Conservation (phyloP, 1,140 invertebrate genomes). For the Micrasema minimum region DNA sequence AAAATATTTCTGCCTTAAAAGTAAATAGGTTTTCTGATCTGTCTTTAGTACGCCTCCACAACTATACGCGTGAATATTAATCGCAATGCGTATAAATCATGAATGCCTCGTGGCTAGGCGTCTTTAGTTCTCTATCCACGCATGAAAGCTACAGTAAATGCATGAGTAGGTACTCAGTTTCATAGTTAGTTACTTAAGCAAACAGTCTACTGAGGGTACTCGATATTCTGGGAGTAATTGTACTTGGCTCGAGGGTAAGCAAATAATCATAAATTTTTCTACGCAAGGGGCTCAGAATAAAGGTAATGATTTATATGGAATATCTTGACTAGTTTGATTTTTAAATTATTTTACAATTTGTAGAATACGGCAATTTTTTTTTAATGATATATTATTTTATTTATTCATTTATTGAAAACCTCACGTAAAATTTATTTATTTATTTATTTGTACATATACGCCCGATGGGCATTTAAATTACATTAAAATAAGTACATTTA, state of each 20-base stretch:
- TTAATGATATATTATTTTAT: too few relatives aligned
- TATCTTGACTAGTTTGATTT: too few relatives aligned
- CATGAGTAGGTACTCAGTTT: not conserved
- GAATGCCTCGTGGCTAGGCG: conserved; percentile 15
- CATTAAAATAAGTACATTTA: too few relatives aligned
- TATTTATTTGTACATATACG: too few relatives aligned
- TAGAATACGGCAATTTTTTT: too few relatives aligned
- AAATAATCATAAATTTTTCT: conserved; percentile 1
- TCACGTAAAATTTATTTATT: too few relatives aligned
- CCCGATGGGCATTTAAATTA: too few relatives aligned
- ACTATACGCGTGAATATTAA: not conserved
- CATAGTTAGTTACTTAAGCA: not conserved
- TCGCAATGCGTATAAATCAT: conserved; percentile 7
- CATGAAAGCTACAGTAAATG: conserved; percentile 6
- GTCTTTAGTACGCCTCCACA: not conserved
- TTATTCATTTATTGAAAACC: too few relatives aligned
- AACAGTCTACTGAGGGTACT: not conserved
- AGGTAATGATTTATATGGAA: not conserved
- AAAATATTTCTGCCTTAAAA: too few relatives aligned
- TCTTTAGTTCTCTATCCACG: conserved; percentile 13
- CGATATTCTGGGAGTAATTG: not conserved
- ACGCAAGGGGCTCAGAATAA: not conserved
- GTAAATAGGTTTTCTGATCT: too few relatives aligned
- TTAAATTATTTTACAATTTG: too few relatives aligned
- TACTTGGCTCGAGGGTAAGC: conserved; percentile 4